Conservation (phyloP, 2,888 invertebrate genomes). For the Nomada ferruginata region DNA sequence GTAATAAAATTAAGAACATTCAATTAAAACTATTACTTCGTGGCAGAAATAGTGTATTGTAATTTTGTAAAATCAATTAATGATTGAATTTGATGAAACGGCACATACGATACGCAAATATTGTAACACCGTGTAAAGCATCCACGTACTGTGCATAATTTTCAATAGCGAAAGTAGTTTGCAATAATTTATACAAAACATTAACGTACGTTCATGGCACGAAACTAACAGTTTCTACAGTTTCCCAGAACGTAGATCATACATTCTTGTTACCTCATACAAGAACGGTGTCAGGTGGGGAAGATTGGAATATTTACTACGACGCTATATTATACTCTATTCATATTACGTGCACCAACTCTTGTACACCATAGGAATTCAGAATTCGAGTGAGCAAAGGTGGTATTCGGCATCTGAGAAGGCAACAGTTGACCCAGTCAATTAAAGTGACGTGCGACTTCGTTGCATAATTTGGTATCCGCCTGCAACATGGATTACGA, state of each 20-base stretch:
- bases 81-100: too few relatives aligned
- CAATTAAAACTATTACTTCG: too few relatives aligned
- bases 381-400: slow-evolving; percentile 22
- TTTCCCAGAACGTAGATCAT: not conserved
- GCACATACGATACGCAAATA: too few relatives aligned
- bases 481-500: slow-evolving; percentile 8
- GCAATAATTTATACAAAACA: not conserved
- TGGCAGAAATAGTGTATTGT: too few relatives aligned
- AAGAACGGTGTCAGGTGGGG: slow-evolving; percentile 16
- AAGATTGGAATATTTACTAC: slow-evolving; percentile 42
- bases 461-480: slow-evolving; percentile 10
- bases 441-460: slow-evolving; percentile 32
- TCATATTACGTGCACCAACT: slow-evolving; percentile 1
- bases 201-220: not conserved
- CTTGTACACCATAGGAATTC: slow-evolving; percentile 36
- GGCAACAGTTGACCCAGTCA: slow-evolving; percentile 17
- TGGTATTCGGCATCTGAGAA: not conserved
- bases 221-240: not conserved
- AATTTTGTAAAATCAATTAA: too few relatives aligned
- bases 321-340: slow-evolving; percentile 16
- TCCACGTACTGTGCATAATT: too few relatives aligned
- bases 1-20: too few relatives aligned
- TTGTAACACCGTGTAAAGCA: too few relatives aligned
- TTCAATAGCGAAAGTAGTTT: not conserved
- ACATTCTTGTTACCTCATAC: slow-evolving; percentile 9